Evolutionary conservation across 2,888 invertebrate genomes (phyloP).

Genomic region (Drosophila nigricruria): DNA sequence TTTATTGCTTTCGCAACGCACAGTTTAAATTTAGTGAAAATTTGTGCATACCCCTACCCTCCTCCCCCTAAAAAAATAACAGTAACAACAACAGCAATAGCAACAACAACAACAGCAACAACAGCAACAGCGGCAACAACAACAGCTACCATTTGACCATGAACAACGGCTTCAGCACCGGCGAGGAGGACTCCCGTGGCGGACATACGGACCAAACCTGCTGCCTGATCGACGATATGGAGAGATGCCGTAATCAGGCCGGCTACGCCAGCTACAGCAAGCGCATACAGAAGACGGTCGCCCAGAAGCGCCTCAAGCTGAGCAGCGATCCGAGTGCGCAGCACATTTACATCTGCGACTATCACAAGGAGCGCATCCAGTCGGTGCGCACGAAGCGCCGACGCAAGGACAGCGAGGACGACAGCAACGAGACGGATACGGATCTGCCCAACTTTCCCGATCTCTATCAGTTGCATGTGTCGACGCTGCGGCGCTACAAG

Average conservation of each 20-base stretch:
- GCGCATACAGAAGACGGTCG: conserved; percentile 97
- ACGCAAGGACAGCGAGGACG: conserved; percentile 97
- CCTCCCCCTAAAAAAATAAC: background rate
- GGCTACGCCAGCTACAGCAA: conserved; percentile 96
- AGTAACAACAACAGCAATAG: too few relatives aligned
- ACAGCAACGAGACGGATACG: conserved; percentile 96
- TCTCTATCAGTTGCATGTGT: conserved; percentile 96
- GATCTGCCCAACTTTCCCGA: conserved; percentile 96
- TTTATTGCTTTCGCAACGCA: conserved; percentile 3
- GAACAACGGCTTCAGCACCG: conserved; percentile 94
- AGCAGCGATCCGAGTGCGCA: conserved; percentile 93
- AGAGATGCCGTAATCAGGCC: conserved; percentile 93
- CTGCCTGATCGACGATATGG: conserved; percentile 95
- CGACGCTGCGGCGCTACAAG: conserved; percentile 97
- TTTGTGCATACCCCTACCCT: conserved; percentile 3
- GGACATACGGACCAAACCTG: conserved; percentile 95
- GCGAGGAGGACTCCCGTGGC: conserved; percentile 95
- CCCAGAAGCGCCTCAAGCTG: conserved; percentile 95
- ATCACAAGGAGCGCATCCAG: conserved; percentile 97
- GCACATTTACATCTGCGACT: conserved; percentile 98
- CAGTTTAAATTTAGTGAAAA: conserved; percentile 11
- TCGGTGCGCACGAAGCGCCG: conserved; percentile 96
- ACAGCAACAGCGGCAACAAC: conserved; percentile 5
- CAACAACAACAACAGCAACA: background rate
- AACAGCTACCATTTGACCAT: conserved; percentile 41